Evolutionary conservation across 2,113 vertebrate genomes (phyloP).

Genomic region (Dissostichus mawsoni): DNA sequence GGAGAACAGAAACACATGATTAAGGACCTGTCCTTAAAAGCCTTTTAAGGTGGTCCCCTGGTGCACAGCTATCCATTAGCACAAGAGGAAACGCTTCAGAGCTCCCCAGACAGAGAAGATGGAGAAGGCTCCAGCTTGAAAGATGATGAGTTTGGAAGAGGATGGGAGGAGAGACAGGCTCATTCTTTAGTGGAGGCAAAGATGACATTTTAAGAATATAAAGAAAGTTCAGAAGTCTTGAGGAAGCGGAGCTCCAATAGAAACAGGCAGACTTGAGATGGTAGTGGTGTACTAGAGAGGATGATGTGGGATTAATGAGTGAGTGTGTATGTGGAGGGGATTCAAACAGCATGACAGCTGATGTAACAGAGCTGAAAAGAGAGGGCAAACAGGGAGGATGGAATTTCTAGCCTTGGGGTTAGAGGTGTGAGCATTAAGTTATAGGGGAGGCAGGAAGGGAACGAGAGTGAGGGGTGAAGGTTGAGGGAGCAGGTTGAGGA

Average conservation of each 20-base stretch:
- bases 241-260: not conserved
- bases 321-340: constrained; percentile 7
- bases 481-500: constrained; percentile 39
- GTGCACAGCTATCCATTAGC: constrained; percentile 55
- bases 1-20: constrained; percentile 1
- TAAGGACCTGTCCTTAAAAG: constrained; percentile 43
- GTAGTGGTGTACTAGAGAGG: not conserved
- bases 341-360: constrained; percentile 51
- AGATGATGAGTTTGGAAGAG: constrained; percentile 25
- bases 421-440: constrained; percentile 49
- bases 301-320: constrained; percentile 5
- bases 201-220: not conserved
- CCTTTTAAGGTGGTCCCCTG: constrained; percentile 53
- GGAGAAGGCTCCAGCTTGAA: constrained; percentile 5
- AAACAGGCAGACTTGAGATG: constrained; percentile 16
- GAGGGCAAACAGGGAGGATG: constrained; percentile 19
- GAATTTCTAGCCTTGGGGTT: constrained; percentile 57
- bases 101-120: constrained; percentile 19
- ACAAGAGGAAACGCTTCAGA: constrained; percentile 29
- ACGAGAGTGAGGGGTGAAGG: constrained; percentile 34
- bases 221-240: constrained; percentile 12
- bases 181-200: not conserved
- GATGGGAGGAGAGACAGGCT: constrained; percentile 7
- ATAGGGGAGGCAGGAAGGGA: not conserved
- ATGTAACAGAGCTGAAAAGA: constrained; percentile 44